phyloP scores from a whole-genome alignment of 2,113 vertebrate species.

The Campylomormyrus tamandua region DNA sequence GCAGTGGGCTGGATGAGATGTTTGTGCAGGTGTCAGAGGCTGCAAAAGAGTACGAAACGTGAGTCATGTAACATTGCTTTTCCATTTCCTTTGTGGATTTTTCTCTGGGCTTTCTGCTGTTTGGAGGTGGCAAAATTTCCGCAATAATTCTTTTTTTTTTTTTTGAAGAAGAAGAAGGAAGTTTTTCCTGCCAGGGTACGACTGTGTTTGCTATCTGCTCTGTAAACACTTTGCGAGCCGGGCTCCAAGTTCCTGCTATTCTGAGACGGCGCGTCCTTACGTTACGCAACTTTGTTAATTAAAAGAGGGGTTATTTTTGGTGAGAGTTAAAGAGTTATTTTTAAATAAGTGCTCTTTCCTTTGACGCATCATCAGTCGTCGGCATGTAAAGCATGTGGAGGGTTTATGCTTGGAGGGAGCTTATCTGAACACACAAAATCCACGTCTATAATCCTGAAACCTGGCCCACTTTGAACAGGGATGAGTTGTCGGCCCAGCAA shows the following conservation, averaged over 20 bases:
- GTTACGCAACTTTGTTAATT: background rate
- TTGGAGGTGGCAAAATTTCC: background rate
- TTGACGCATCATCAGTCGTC: background rate
- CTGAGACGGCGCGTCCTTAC: background rate
- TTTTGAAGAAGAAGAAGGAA: background rate
- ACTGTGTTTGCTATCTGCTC: background rate
- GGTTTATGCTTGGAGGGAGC: background rate
- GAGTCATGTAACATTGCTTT: slow-evolving; percentile 30
- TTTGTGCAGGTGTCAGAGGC: slow-evolving; percentile 79
- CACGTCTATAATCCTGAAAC: background rate
- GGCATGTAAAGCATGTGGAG: background rate
- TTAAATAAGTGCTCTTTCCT: background rate
- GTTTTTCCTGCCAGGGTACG: background rate
- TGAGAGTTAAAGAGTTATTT: background rate
- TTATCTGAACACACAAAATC: background rate
- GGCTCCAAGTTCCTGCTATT: background rate
- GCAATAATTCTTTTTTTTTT: background rate
- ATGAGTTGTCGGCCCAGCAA: background rate
- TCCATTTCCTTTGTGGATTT: background rate
- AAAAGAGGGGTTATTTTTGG: background rate
- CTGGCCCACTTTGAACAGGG: background rate
- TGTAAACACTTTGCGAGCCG: background rate
- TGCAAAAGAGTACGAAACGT: slow-evolving; percentile 85
- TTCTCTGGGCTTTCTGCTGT: background rate
- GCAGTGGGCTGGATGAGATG: slow-evolving; percentile 81